Evolutionary conservation across 2,113 vertebrate species (phyloP).

Genomic region (Leptobrachium ailaonicum): DNA sequence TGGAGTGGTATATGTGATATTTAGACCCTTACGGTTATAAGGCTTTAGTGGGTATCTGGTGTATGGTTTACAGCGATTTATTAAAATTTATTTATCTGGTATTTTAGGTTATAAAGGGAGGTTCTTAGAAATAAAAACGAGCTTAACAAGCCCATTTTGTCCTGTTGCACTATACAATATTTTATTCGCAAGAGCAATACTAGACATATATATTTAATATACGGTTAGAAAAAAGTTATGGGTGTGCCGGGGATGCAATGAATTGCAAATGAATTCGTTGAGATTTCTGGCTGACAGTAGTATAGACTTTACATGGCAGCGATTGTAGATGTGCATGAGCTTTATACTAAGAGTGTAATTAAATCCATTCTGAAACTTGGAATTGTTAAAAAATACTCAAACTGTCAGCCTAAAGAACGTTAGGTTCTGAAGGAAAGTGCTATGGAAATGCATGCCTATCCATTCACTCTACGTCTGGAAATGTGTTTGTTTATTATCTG

Average conservation of each 20-base stretch:
- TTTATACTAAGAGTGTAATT: conserved; percentile 25
- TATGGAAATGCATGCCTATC: conserved; percentile 7
- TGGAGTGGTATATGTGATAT: too few relatives aligned
- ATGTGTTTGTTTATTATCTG: conserved; percentile 31
- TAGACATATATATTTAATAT: conserved; percentile 8
- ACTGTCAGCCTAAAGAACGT: conserved; percentile 31
- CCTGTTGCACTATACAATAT: too few relatives aligned
- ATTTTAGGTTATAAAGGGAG: too few relatives aligned
- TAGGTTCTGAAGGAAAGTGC: neutral
- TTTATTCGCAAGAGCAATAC: too few relatives aligned
- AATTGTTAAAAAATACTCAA: conserved; percentile 30
- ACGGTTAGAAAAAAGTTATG: conserved; percentile 2
- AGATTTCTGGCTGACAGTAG: conserved; percentile 32
- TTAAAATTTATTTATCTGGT: too few relatives aligned
- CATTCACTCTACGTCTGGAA: conserved; percentile 14
- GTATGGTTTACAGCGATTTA: too few relatives aligned
- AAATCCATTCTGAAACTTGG: conserved; percentile 38
- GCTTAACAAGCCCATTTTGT: too few relatives aligned
- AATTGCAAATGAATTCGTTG: conserved; percentile 29
- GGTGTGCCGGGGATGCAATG: conserved; percentile 26
- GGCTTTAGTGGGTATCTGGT: too few relatives aligned
- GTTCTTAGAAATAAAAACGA: too few relatives aligned
- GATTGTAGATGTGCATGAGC: conserved; percentile 37
- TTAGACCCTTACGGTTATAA: too few relatives aligned
- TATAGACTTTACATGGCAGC: conserved; percentile 27